Percentiles rank a stretch among this genome's conserved stretches.
Evolutionary conservation across 92 coral and sea anemone species (phyloP).

Genomic region (Hydrozoanthus gracilis): DNA sequence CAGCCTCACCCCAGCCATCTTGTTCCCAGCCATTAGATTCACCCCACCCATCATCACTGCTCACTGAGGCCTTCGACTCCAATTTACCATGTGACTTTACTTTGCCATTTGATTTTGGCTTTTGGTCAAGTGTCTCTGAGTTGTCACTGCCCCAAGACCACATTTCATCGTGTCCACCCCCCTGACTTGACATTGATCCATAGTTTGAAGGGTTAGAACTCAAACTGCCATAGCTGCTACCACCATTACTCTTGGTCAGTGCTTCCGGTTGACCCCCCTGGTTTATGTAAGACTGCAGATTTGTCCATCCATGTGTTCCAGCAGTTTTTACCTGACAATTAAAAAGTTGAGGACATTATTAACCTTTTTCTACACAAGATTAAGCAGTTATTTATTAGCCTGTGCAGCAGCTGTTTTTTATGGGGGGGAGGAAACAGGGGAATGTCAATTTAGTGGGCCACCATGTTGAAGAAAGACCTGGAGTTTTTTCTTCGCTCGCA

Average conservation of each 20-base stretch:
- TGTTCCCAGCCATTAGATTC: slow-evolving; percentile 80
- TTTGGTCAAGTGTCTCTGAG: slow-evolving; percentile 42
- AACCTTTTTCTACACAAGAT: too few relatives aligned
- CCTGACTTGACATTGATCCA: slow-evolving; percentile 51
- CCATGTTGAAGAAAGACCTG: too few relatives aligned
- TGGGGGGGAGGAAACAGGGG: not conserved
- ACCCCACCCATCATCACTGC: slow-evolving; percentile 63
- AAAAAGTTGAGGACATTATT: not conserved
- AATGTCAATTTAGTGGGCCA: not conserved
- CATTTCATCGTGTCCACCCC: slow-evolving; percentile 61
- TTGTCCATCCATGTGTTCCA: slow-evolving; percentile 87
- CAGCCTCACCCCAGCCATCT: slow-evolving; percentile 89
- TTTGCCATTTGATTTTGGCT: slow-evolving; percentile 27
- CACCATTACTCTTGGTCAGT: slow-evolving; percentile 46
- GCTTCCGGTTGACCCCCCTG: slow-evolving; percentile 82
- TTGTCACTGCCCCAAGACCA: slow-evolving; percentile 86
- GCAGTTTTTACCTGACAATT: slow-evolving; percentile 81
- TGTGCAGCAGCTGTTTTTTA: not conserved
- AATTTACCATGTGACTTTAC: slow-evolving; percentile 9
- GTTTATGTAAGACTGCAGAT: slow-evolving; percentile 83
- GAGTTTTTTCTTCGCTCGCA: too few relatives aligned
- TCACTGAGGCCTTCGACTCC: slow-evolving; percentile 17
- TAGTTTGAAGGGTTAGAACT: slow-evolving; percentile 59
- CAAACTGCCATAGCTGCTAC: slow-evolving; percentile 79
- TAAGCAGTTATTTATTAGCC: too few relatives aligned